These are phyloP conservation scores for Pristionchus fissidentatus DNA, from an alignment of 2,888 invertebrate genomes.

Conservation along the genomic window DNA sequence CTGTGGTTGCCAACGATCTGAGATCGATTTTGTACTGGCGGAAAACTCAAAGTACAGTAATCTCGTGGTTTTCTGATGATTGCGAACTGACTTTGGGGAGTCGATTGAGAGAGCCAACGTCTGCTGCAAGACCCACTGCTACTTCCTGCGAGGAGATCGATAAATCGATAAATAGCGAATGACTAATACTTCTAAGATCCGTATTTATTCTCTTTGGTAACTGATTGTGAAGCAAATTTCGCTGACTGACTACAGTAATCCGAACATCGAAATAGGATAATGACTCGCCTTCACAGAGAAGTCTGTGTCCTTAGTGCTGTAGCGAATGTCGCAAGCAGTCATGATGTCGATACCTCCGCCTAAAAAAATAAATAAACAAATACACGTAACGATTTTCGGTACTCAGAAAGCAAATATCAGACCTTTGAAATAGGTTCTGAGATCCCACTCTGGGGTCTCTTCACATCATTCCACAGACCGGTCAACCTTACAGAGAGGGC, in stretches of 20 bases:
- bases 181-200: too few species aligned
- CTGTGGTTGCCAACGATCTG: constrained; percentile 87
- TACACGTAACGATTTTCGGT: too few species aligned
- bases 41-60: constrained; percentile 75
- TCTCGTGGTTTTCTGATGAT: too few species aligned
- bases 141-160: constrained; percentile 82
- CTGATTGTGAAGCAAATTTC: neutral
- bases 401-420: too few species aligned
- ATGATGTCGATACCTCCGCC: constrained; percentile 90
- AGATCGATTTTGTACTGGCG: neutral
- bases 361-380: neutral
- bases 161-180: too few species aligned
- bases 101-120: constrained; percentile 93
- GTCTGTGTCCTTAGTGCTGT: constrained; percentile 90
- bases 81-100: constrained; percentile 82
- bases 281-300: constrained; percentile 86
- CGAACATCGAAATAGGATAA: neutral
- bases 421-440: too few species aligned
- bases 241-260: neutral
- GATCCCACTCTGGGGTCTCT: too few species aligned
- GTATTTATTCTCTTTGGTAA: neutral
- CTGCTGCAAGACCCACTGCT: constrained; percentile 88
- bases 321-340: constrained; percentile 90
- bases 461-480: too few species aligned
- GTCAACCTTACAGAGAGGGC: too few species aligned